These are phyloP conservation scores for Dysmachus trigonus DNA, from an alignment of 2,888 invertebrate genomes.

Conservation along the genomic window DNA sequence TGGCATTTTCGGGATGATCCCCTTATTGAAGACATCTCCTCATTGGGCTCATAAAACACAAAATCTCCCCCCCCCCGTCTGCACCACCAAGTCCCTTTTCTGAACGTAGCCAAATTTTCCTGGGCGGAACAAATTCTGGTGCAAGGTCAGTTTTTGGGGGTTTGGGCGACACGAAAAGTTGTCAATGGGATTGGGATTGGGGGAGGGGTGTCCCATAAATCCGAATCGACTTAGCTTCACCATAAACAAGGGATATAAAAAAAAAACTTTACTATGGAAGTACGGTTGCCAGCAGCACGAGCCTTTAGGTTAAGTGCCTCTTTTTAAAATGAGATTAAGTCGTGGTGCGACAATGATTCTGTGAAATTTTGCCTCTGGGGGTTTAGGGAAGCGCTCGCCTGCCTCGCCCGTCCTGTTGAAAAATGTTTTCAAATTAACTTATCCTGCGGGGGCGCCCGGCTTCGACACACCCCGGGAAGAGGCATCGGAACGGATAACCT, in stretches of 20 bases:
- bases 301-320: background rate
- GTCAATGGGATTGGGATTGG: background rate
- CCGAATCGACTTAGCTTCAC: background rate
- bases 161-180: background rate
- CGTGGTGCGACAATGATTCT: background rate
- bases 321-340: slow-evolving; percentile 28
- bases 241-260: slow-evolving; percentile 26
- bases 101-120: background rate
- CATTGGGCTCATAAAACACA: background rate
- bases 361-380: background rate
- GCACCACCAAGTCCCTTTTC: background rate
- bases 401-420: background rate
- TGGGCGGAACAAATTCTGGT: background rate
- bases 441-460: background rate
- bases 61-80: background rate
- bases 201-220: background rate
- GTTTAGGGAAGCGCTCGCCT: background rate
- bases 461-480: background rate
- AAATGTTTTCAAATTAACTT: slow-evolving; percentile 31
- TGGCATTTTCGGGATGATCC: background rate
- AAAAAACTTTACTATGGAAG: background rate
- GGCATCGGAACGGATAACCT: background rate
- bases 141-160: slow-evolving; percentile 6
- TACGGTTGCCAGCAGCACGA: background rate
- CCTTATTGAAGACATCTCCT: background rate